Base-by-base conservation (phyloP, 2,888 invertebrate genomes). In the Ectemnius continuus region DNA sequence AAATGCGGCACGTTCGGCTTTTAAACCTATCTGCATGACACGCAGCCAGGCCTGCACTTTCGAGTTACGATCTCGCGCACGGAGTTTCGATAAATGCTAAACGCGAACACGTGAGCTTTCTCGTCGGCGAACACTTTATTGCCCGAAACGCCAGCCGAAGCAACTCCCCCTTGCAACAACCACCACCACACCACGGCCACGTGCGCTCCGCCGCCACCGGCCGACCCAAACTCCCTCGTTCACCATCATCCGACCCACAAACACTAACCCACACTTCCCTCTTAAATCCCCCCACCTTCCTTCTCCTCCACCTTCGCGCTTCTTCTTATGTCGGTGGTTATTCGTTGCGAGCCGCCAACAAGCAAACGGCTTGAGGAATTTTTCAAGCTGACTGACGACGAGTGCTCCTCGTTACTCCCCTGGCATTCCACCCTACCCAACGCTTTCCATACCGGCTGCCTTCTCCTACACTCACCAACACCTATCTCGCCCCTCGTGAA, bases 21-120 rank as follows among this genome's bases (percentile, higher is more conserved):
- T 90, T 89, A 89, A 90, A 90, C 88, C 88, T 89, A 90, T 90
- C 90, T 89, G 88, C 90, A 87, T 89, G 90, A 88, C 89, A 89
- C 89, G 88, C 87, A 86, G 85, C 81, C 87, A 84, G 84, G 84
- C 82, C 85, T 88, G 87, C 87, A 86, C 88, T 87, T 89, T 87
- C 84, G 84, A 90, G 90, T 90, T 90, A 90, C 90, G 90, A 89
- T 89, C 87, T 89, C 86, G 86, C 86, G 87, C 84, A 69, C 85
- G 82, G 85, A 85, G 84, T 89, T 90, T 90, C 90, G 90, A 90
- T 90, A 90, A 91, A 90, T 89, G 90, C 89, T 90, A 88, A 90
- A 89, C 89, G 89, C 82, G 86, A 90, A 90, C 90, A 89, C 88
- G 90, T 89, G 90, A 90, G 90, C 89, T 90, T 90, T 88, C 90